Evolutionary conservation across 2,113 vertebrate species (phyloP), one percentile per base, ranked within the genome.

Genomic region (Calidris pygmaea): DNA sequence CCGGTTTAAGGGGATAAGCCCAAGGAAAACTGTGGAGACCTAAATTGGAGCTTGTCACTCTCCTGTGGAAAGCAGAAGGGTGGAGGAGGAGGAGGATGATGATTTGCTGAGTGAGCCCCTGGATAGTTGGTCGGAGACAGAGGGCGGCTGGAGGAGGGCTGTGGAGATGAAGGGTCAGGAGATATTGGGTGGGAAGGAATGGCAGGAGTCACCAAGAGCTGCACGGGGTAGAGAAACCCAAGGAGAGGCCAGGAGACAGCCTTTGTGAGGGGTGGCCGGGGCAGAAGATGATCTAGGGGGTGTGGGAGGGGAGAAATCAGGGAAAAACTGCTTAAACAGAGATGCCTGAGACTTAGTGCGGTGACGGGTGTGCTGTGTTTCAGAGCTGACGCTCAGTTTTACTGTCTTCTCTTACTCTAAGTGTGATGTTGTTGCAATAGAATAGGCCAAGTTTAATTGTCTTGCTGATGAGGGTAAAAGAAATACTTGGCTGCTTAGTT

Each of bases 41-140:
- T 96, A 96, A 96, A 97, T 92, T 96, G 94, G 95, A 96, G 95
- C 95, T 90, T 97, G 96, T 97, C 96, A 95, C 65, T 95, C 93
- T 96, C 66, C 79, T 0, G 13, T 90, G 88, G 82, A 88, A 93
- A 88, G 87, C 71, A 73, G 70, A 72, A 82, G 58, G 34, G 75
- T 66, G 79, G 89, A 96, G 91, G 92, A 93, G 77, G 62, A 93
- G 29, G 92, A 79, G 91, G 92, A 93, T 74, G 62, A 93, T 29
- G 88, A 80, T 94, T 81, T 96, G 60, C 85, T 60, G 65, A 78
- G 83, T 7, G 24, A 87, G 47, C 9, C 55, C 30, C 78, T 79
- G 89, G 78, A 39, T 77, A 56, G 68, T 35, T 80, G 90, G 92
- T 70, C 72, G 74, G 82, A 70, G 84, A 52, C 3, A 34, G 53